A percentile compares a stretch with the other conserved stretches of the same genome.
Evolutionary conservation across 2,797 vertebrate species (phyloP).

Genomic region (Myotis pilosus): DNA sequence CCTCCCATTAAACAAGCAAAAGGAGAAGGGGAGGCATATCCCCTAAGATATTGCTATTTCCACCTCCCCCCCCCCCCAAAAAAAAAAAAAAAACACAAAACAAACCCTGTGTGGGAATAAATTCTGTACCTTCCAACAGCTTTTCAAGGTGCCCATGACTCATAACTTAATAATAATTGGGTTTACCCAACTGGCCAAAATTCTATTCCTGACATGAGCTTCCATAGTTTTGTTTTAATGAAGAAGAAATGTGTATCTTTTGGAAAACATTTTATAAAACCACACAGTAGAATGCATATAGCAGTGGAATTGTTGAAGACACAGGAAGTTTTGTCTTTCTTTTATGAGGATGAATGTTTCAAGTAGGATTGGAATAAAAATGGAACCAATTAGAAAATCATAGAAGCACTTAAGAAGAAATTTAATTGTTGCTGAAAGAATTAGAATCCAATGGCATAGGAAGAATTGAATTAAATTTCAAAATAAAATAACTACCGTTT

Average conservation of each 20-base stretch:
- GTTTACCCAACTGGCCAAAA: neutral
- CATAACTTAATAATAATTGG: neutral
- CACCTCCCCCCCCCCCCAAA: too few species aligned
- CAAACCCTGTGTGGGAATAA: neutral
- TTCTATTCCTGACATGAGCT: neutral
- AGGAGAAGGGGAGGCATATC: neutral
- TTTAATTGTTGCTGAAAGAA: slow-evolving; percentile 51
- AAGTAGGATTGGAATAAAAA: slow-evolving; percentile 45
- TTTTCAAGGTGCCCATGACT: neutral
- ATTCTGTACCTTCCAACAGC: neutral
- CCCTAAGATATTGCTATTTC: neutral
- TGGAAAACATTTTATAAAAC: neutral
- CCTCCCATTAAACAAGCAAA: neutral
- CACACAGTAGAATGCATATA: neutral
- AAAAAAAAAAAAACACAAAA: too few species aligned
- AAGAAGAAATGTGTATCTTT: neutral
- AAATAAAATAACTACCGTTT: slow-evolving; percentile 51
- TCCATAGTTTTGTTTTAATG: neutral
- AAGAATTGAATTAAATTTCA: slow-evolving; percentile 64
- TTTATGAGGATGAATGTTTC: neutral
- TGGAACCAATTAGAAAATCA: neutral
- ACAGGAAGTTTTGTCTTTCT: neutral
- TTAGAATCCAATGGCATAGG: slow-evolving; percentile 13
- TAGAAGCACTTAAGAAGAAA: slow-evolving; percentile 39
- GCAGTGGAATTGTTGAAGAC: neutral